Conservation (phyloP, 2,113 vertebrate species). For the Hiodon alosoides region DNA sequence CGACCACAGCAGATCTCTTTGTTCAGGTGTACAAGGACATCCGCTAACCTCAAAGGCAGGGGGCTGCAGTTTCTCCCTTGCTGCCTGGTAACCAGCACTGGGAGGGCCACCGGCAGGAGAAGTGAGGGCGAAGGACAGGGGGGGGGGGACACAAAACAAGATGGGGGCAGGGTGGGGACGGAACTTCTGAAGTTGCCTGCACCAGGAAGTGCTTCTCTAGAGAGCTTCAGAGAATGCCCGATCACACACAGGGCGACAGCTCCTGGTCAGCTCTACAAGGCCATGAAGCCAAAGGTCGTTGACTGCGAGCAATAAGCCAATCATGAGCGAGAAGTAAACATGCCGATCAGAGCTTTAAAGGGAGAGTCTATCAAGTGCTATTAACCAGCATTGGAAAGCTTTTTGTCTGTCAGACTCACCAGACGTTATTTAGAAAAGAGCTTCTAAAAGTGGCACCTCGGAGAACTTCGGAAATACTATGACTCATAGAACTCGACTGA, state of each 20-base stretch:
- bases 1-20: conserved; percentile 6
- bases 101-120: conserved; percentile 29
- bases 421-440: not conserved
- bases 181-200: not conserved
- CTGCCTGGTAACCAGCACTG: conserved; percentile 58
- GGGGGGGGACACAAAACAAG: too few species aligned
- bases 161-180: not conserved
- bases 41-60: conserved; percentile 59
- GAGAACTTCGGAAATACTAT: too few species aligned
- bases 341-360: not conserved
- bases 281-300: not conserved
- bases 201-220: not conserved
- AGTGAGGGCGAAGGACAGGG: not conserved
- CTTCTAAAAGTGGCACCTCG: too few species aligned
- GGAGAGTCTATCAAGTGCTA: not conserved
- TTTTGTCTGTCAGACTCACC: not conserved
- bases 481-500: too few species aligned
- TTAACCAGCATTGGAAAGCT: not conserved
- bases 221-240: not conserved
- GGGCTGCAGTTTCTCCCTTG: conserved; percentile 51
- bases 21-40: conserved; percentile 61
- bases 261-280: not conserved
- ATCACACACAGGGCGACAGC: not conserved
- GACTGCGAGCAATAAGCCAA: not conserved
- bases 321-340: not conserved